Evolutionary conservation across 1,140 invertebrate species (phyloP).

Genomic region (Leucophenga varia): DNA sequence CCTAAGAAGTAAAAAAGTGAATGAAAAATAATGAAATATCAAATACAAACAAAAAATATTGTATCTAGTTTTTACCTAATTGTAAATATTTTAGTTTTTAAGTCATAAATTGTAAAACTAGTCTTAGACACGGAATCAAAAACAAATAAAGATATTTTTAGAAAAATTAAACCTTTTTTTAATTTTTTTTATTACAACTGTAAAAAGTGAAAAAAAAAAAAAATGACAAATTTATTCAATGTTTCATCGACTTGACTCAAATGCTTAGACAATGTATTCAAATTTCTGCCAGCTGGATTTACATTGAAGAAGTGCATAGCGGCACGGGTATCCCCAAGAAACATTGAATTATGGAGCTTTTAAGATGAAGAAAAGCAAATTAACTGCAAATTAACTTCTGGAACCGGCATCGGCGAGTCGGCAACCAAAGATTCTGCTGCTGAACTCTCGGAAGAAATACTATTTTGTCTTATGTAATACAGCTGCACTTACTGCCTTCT

Average conservation of each 20-base stretch:
- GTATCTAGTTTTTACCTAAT: slow-evolving; percentile 1
- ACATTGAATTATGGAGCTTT: slow-evolving; percentile 78
- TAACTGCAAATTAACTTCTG: slow-evolving; percentile 55
- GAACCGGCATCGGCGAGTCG: slow-evolving; percentile 54
- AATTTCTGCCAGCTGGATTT: slow-evolving; percentile 73
- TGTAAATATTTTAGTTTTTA: slow-evolving; percentile 1
- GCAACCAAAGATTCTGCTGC: slow-evolving; percentile 64
- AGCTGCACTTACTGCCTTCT: no score
- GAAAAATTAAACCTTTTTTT: no score
- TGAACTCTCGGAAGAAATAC: slow-evolving; percentile 58
- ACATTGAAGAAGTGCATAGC: slow-evolving; percentile 82
- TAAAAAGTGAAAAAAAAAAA: no score
- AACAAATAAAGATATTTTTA: neutral
- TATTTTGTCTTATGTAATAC: slow-evolving; percentile 57
- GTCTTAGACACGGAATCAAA: neutral
- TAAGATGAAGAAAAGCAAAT: slow-evolving; percentile 73
- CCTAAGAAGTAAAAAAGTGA: neutral
- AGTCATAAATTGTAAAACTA: slow-evolving; percentile 7
- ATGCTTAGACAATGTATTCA: slow-evolving; percentile 84
- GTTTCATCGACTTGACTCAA: slow-evolving; percentile 84
- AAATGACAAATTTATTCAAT: no score
- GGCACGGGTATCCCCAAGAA: slow-evolving; percentile 69
- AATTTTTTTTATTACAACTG: no score
- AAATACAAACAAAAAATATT: neutral
- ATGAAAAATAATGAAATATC: neutral